Conservation (phyloP, 2,797 vertebrate species). For the Triplophysa yarkandensis region DNA sequence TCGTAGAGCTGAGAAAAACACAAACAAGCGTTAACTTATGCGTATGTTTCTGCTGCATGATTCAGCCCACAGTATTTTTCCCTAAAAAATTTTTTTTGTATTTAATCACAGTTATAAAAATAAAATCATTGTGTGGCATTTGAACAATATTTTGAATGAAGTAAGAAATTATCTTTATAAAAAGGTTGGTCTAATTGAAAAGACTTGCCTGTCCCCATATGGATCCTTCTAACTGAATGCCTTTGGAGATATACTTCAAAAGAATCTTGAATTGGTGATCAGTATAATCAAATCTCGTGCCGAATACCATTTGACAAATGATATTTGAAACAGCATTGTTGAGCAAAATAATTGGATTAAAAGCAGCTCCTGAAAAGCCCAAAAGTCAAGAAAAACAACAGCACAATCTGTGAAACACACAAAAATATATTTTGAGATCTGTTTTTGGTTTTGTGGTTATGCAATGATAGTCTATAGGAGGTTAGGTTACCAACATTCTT, state of each 20-base stretch:
- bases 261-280: conserved; percentile 70
- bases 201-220: conserved; percentile 72
- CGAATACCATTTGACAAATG: conserved; percentile 76
- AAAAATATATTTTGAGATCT: neutral
- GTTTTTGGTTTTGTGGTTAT: neutral
- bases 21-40: neutral
- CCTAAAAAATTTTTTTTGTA: neutral
- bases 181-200: too few relatives aligned
- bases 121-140: neutral
- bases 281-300: conserved; percentile 72
- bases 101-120: neutral
- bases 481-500: neutral
- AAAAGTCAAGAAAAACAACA: too few relatives aligned
- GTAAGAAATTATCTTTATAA: too few relatives aligned
- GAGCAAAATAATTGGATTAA: conserved; percentile 69
- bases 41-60: neutral
- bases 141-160: neutral
- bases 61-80: neutral
- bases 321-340: conserved; percentile 77
- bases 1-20: conserved; percentile 66
- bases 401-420: neutral
- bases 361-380: conserved; percentile 64
- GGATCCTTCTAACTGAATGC: conserved; percentile 72
- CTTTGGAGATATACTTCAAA: conserved; percentile 67
- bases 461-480: too few relatives aligned